Conservation (phyloP, 2,888 invertebrate species). For the Crossocerus cetratus region DNA sequence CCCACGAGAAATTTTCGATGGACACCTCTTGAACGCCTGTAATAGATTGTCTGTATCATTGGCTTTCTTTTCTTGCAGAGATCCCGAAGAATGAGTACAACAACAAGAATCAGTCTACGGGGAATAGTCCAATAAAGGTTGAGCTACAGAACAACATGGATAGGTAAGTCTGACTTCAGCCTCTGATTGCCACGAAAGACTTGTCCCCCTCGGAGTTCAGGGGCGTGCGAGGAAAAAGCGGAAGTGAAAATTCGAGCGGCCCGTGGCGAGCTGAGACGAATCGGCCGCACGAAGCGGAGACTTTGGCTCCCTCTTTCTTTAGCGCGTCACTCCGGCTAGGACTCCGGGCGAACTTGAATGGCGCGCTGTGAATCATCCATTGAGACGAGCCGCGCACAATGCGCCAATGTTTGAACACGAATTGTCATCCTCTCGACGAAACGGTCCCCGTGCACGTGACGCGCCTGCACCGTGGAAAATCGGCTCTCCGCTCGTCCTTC, state of each 20-base stretch:
- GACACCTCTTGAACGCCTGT: conserved; percentile 32
- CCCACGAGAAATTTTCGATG: conserved; percentile 54
- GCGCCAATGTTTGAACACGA: conserved; percentile 64
- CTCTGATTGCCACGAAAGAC: conserved; percentile 12
- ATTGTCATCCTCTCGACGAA: conserved; percentile 54
- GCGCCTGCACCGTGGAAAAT: conserved; percentile 60
- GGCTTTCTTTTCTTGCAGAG: conserved; percentile 81
- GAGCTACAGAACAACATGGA: conserved; percentile 79
- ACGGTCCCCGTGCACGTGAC: conserved; percentile 54
- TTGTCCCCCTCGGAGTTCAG: background rate
- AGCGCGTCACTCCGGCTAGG: conserved; percentile 1
- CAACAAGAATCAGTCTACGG: conserved; percentile 85
- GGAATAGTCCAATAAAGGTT: conserved; percentile 91
- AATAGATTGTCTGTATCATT: conserved; percentile 42
- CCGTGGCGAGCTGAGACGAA: conserved; percentile 29
- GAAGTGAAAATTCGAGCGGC: conserved; percentile 20
- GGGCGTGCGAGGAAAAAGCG: conserved; percentile 4
- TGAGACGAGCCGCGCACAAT: conserved; percentile 57
- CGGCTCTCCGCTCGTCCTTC: conserved; percentile 30
- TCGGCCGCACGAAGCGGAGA: conserved; percentile 29
- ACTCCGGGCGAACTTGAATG: conserved; percentile 45
- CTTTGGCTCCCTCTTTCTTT: conserved; percentile 22
- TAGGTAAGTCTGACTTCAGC: conserved; percentile 72
- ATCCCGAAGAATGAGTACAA: conserved; percentile 95
- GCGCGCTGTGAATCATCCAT: conserved; percentile 65